phyloP scores from a whole-genome alignment of 2,113 vertebrate species.

The Mirza zaza region DNA sequence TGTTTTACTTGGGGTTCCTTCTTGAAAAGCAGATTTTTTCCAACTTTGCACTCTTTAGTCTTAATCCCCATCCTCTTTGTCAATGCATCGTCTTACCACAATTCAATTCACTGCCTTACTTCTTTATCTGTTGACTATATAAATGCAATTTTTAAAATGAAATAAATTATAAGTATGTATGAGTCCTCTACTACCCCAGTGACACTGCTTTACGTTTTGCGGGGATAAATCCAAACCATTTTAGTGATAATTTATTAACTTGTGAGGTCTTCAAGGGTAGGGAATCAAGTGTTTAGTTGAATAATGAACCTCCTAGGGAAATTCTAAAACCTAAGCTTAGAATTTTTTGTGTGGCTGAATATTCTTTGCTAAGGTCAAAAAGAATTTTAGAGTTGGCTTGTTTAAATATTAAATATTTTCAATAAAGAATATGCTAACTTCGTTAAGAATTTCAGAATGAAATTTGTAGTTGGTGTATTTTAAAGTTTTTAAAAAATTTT shows the following conservation, averaged over 20 bases:
- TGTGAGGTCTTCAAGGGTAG: not conserved
- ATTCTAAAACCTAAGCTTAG: not conserved
- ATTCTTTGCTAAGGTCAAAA: constrained; percentile 5
- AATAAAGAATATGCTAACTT: not conserved
- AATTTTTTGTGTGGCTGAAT: not conserved
- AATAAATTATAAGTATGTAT: not conserved
- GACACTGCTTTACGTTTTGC: not conserved
- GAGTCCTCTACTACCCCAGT: not conserved
- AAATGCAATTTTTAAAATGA: not conserved
- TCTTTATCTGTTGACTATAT: not conserved
- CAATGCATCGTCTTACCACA: not conserved
- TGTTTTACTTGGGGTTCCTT: not conserved
- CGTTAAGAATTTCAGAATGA: constrained; percentile 39
- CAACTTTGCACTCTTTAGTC: not conserved
- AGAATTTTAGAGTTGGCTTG: not conserved
- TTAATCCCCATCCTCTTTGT: not conserved
- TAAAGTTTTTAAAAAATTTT: not conserved
- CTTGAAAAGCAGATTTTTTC: not conserved
- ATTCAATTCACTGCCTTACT: not conserved
- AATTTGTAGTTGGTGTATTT: not conserved
- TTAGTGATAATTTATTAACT: constrained; percentile 16
- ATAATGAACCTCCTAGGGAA: not conserved
- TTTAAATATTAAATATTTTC: constrained; percentile 26
- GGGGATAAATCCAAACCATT: not conserved
- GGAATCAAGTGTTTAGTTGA: constrained; percentile 32